Evolutionary conservation across 2,797 vertebrate species (phyloP), one percentile per base, ranked within the genome.

Genomic region (Sebastolobus altivelis): DNA sequence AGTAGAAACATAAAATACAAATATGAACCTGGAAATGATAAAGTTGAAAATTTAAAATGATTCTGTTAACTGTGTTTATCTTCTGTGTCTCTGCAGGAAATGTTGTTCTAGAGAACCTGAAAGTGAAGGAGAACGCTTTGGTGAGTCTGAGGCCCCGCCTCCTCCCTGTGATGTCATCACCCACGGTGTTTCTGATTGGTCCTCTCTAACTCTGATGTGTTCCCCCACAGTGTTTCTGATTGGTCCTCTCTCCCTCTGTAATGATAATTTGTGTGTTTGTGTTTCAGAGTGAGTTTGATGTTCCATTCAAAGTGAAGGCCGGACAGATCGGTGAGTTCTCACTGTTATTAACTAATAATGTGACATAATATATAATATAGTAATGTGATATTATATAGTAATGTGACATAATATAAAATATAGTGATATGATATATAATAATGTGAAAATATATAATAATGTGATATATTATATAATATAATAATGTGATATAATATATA

Each of bases 121-220:
- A 93, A 87, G 97, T 99, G 84, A 98, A 97, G 91, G 98, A 99
- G 92, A 99, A 98, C 82, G 97, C 97, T n/a, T 92, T 99, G 95
- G 98, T 99, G 88, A 96, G 97, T 93, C 5, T 22, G 8, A 37
- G 7, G 38, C 12, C 16, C 43, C 14, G 2, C 29, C 63, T 25
- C 61, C 16, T 20, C 5, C 5, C 2, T 68, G 8, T 72, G 31
- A 68, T 49, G 22, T 59, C 72, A 72, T 55, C 37, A 29, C 8
- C 2, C n/a, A n/a, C 8, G 22, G 25, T 31, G 52, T 25, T 8
- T 69, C 12, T 58, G 37, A 70, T 70, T 12, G 35, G 46, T 29
- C 11, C 0, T 12, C 8, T 54, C 1, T 11, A 3, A 1, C 13
- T 49, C 1, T 63, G 29, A 14, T 27, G 55, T 56, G 25, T 33